Evolutionary conservation across 2,113 vertebrate genomes (phyloP).

Genomic region (Halichoerus grypus): DNA sequence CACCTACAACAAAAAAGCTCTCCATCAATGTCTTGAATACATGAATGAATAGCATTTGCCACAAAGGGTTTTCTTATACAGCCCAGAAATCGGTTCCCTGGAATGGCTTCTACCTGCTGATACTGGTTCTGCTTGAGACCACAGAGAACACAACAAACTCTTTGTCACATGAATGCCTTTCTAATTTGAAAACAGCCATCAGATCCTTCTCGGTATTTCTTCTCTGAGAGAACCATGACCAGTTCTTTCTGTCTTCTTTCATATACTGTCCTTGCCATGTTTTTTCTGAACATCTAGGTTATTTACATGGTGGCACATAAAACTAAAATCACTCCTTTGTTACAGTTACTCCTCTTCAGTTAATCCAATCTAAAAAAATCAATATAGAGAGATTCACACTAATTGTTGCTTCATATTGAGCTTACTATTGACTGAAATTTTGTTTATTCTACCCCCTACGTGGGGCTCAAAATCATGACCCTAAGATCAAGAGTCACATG

Average conservation of each 20-base stretch:
- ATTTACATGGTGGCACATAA: not conserved
- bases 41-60: not conserved
- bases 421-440: not conserved
- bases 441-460: not conserved
- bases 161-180: not conserved
- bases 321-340: not conserved
- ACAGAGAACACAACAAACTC: not conserved
- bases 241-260: not conserved
- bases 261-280: not conserved
- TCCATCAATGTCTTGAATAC: not conserved
- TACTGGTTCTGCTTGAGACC: not conserved
- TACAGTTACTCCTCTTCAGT: not conserved
- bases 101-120: not conserved
- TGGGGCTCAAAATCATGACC: not conserved
- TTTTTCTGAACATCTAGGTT: not conserved
- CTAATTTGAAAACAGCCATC: not conserved
- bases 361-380: not conserved
- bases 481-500: not conserved
- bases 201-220: not conserved
- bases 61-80: not conserved
- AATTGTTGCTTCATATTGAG: not conserved
- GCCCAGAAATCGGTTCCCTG: not conserved
- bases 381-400: not conserved
- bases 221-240: not conserved
- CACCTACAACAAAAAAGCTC: not conserved